Conservation (phyloP, 2,888 invertebrate genomes). For the Tenthredo livida region DNA sequence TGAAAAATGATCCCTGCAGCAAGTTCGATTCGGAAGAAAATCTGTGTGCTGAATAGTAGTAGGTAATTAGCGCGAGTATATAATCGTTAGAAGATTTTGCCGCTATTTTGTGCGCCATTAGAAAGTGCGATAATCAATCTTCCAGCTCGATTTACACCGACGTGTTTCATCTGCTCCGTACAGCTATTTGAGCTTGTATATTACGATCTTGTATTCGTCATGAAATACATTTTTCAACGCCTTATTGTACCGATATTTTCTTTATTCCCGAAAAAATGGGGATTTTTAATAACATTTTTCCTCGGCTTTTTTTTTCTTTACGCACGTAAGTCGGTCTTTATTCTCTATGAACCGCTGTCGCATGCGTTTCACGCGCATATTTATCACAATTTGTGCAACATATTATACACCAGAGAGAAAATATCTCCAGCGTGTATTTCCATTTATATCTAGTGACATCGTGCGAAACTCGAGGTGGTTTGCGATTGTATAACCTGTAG, state of each 20-base stretch:
- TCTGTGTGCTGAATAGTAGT: not conserved
- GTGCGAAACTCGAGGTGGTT: slow-evolving; percentile 35
- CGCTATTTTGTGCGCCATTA: not conserved
- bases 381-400: slow-evolving; percentile 25
- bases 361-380: slow-evolving; percentile 34
- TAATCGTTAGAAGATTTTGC: not conserved
- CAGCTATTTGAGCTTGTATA: not conserved
- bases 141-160: slow-evolving; percentile 29
- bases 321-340: not conserved
- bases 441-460: slow-evolving; percentile 22
- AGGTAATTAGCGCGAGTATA: slow-evolving; percentile 24
- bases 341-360: slow-evolving; percentile 31
- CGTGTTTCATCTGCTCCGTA: not conserved
- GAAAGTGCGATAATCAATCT: slow-evolving; percentile 28
- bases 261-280: not conserved
- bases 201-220: not conserved
- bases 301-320: not conserved
- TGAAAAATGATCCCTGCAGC: not conserved
- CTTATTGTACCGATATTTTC: not conserved
- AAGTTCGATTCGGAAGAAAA: not conserved
- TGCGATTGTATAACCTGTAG: slow-evolving; percentile 7
- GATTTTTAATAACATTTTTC: not conserved
- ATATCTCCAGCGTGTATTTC: slow-evolving; percentile 14
- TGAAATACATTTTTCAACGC: not conserved
- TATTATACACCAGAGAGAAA: not conserved